Evolutionary conservation across 2,113 vertebrate species (phyloP), one percentile per base, ranked within the genome.

Genomic region (Nothobranchius kuhntae): DNA sequence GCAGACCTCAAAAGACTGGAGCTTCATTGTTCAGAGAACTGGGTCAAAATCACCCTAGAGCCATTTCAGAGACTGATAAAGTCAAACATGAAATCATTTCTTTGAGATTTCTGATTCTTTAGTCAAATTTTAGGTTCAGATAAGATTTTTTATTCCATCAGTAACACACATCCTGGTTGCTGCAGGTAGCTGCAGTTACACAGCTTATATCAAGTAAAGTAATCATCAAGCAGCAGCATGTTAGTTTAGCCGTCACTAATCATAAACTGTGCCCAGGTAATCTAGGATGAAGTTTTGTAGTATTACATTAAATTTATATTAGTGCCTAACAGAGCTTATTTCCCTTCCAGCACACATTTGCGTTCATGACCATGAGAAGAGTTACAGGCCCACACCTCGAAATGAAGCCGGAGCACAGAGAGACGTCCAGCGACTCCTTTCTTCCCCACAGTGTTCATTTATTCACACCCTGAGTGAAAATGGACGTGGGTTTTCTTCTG

Each of bases 311-410:
- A 48, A 57, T 13, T n/a, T 9, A 38, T 13, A 40, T 42, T 5
- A 44, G 55, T 58, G 55, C 11, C 51, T 45, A 35, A 13, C 13
- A 1, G 42, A 38, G 50, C 45, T 60, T 24, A 12, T 9, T 61
- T 56, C 36, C 21, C 17, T 58, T 61, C 68, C 46, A 57, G 74
- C 58, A 59, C 53, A 69, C 0, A 58, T 21, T 70, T 81, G 71
- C 79, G 75, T 79, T 77, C 67, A 75, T 71, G 72, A 68, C 59
- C 38, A 53, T 64, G 75, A 68, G 12, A 58, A 47, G 53, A 68
- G 75, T 63, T 59, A 50, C 68, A 21, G 53, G 64, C 68, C 50
- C n/a, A 0, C 55, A 59, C 47, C 46, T 79, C 59, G 59, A 62
- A 78, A 61, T 66, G 67, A 79, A 59, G 61, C 57, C 40, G 52